Evolutionary conservation across 2,113 vertebrate species (phyloP), one percentile per base, ranked within the genome.

Genomic region (Mirounga angustirostris): DNA sequence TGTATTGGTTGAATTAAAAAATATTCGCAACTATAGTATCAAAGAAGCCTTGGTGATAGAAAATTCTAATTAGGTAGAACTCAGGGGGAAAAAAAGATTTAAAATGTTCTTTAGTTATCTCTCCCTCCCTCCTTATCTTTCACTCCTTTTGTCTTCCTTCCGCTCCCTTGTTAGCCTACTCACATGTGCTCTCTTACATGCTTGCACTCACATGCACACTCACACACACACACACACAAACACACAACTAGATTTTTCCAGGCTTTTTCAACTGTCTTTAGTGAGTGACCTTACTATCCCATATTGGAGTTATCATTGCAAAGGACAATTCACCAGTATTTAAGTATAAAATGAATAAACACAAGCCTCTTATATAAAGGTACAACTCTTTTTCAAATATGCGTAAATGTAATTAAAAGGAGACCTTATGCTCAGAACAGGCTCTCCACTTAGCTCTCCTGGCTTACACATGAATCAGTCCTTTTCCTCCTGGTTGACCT

Each of bases 51-150:
- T 67, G 54, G 2, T 89, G 52, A 71, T 43, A 56, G 13, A 96
- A 69, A 79, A 63, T 84, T 76, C 12, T 58, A 69, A 67, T 86
- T 85, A 67, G 18, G 33, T 79, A 50, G 24, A 85, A 56, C 36
- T 78, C 16, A 78, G 13, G 6, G 14, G 8, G 9, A 79, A 56
- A 26, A 83, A 82, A 85, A 30, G 36, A 21, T 73, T 50, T 61
- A 56, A 43, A 4, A 61, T 18, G 59, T 28, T 7, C 8, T 84
- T 36, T 36, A 65, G n/a, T 14, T 69, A 2, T 13, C 43, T 58
- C 9, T 10, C 1, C 43, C 26, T 71, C 18, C 24, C 36, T 16
- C 2, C 7, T 1, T 15, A 8, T 16, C 56, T 14, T 0, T 26
- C 26, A 76, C 33, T 46, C 73, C 14, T 46, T 76, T 76, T 15